These are phyloP conservation scores for Uropetala carovei DNA, from an alignment of 2,888 invertebrate genomes.

Conservation along the genomic window DNA sequence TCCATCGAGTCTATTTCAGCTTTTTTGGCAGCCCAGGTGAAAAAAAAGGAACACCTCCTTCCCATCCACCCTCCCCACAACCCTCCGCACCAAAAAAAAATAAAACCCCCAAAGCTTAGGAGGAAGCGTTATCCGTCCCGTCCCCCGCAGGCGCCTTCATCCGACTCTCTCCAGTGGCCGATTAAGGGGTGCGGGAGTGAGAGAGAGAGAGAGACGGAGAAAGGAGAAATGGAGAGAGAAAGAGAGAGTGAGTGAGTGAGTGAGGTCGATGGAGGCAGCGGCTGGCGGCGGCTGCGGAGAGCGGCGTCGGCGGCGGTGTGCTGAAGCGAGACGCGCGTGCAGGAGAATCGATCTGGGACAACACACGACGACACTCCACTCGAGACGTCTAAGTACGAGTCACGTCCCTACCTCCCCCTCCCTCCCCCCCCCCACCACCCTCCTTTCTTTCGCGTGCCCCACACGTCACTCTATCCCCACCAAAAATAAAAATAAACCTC, in stretches of 20 bases:
- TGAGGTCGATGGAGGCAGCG: background rate
- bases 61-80: too few relatives aligned
- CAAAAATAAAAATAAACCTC: too few relatives aligned
- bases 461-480: background rate
- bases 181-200: background rate
- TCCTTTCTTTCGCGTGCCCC: background rate
- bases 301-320: conserved; percentile 13
- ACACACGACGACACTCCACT: conserved; percentile 21
- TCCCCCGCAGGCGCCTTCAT: background rate
- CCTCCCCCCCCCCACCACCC: too few relatives aligned
- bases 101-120: too few relatives aligned
- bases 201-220: background rate
- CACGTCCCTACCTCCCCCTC: too few relatives aligned
- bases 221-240: background rate
- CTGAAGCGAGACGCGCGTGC: conserved; percentile 8
- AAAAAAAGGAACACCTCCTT: too few relatives aligned
- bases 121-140: too few relatives aligned
- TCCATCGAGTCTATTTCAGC: too few relatives aligned
- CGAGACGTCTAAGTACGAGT: conserved; percentile 26
- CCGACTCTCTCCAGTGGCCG: background rate
- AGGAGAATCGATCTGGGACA: conserved; percentile 18
- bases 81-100: too few relatives aligned
- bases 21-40: too few relatives aligned
- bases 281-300: background rate
- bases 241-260: background rate